These are phyloP conservation scores for Andrena bucephala DNA, from an alignment of 2,888 invertebrate genomes.

Conservation along the genomic window DNA sequence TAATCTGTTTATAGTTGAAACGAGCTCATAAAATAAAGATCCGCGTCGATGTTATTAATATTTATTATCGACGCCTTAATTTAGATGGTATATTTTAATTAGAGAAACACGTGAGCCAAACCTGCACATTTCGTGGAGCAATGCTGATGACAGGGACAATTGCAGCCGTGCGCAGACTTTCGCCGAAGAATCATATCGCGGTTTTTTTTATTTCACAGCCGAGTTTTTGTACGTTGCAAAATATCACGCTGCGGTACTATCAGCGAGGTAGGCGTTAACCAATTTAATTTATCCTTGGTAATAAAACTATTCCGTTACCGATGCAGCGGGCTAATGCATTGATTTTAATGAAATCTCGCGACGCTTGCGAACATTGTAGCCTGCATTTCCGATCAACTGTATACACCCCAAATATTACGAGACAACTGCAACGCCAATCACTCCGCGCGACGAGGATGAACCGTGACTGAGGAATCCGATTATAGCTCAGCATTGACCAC, in stretches of 20 bases:
- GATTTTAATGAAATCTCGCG: constrained; percentile 18
- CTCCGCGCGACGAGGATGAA: constrained; percentile 11
- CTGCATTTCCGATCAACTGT: constrained; percentile 32
- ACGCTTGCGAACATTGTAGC: constrained; percentile 2
- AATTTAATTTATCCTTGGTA: background rate
- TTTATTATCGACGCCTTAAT: background rate
- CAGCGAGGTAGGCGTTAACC: background rate
- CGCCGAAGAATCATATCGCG: constrained; percentile 76
- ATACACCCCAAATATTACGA: constrained; percentile 11
- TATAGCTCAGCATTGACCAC: background rate
- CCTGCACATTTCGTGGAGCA: constrained; percentile 83
- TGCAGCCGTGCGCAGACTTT: constrained; percentile 79
- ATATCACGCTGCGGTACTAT: constrained; percentile 19
- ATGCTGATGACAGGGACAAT: constrained; percentile 83
- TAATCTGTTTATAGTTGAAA: constrained; percentile 27
- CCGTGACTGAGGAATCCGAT: background rate
- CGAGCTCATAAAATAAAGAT: constrained; percentile 8
- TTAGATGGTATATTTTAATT: background rate
- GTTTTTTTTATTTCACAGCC: constrained; percentile 24
- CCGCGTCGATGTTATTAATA: background rate
- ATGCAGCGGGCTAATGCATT: constrained; percentile 18
- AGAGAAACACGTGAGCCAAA: constrained; percentile 63
- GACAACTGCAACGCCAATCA: constrained; percentile 5
- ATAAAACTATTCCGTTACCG: constrained; percentile 10
- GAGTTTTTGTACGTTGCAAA: constrained; percentile 5